Evolutionary conservation across 2,113 vertebrate genomes (phyloP).

Genomic region (Phylloscopus whistleri): DNA sequence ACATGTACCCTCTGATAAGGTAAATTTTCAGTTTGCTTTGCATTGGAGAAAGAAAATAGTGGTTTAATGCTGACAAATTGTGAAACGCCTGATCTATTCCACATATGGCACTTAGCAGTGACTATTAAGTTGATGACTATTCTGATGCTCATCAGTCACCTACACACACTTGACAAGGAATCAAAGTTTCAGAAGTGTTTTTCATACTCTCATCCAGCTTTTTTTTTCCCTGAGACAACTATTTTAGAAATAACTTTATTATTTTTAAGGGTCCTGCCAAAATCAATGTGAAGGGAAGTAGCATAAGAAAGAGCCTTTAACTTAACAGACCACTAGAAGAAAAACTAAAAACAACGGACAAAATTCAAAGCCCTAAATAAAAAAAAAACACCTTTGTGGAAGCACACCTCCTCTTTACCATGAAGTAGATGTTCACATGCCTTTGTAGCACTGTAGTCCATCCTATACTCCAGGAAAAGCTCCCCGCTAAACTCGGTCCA

Average conservation of each 20-base stretch:
- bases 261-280: background rate
- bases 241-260: background rate
- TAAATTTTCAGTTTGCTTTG: background rate
- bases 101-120: background rate
- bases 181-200: background rate
- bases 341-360: background rate
- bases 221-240: background rate
- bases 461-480: background rate
- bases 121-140: background rate
- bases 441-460: background rate
- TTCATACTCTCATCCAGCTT: background rate
- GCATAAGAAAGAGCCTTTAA: background rate
- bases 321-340: background rate
- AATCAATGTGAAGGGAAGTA: background rate
- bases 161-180: background rate
- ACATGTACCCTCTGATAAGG: accelerated
- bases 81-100: background rate
- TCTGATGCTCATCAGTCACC: conserved; percentile 11
- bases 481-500: background rate
- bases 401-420: background rate
- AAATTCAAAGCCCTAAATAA: background rate
- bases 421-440: background rate
- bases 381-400: background rate
- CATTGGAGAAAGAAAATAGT: background rate
- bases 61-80: background rate